A percentile compares a stretch with the other conserved stretches of the same genome.
These are phyloP conservation scores for Agrotis puta DNA, from an alignment of 2,888 invertebrate genomes.

Conservation along the genomic window DNA sequence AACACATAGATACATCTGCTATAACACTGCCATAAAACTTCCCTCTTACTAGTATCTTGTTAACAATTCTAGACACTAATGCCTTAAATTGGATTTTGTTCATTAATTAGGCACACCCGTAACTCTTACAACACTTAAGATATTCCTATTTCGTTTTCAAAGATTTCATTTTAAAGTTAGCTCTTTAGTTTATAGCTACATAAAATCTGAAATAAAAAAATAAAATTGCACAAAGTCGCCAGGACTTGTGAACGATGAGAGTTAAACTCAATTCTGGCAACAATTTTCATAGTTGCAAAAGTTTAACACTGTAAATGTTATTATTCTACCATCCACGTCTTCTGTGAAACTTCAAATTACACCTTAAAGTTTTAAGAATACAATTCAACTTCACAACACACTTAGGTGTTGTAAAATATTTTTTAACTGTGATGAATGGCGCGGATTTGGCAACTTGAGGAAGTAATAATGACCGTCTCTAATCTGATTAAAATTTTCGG, in stretches of 20 bases:
- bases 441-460: constrained; percentile 72
- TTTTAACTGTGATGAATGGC: constrained; percentile 73
- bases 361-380: constrained; percentile 74
- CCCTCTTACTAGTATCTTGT: constrained; percentile 16
- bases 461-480: constrained; percentile 76
- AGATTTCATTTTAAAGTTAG: constrained; percentile 48
- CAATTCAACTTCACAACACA: constrained; percentile 79
- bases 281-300: constrained; percentile 85
- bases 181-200: constrained; percentile 50
- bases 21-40: constrained; percentile 6
- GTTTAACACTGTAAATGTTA: constrained; percentile 81
- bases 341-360: constrained; percentile 79
- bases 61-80: constrained; percentile 51
- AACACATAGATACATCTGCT: not conserved
- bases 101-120: constrained; percentile 44
- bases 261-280: constrained; percentile 81
- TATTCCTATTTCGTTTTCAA: constrained; percentile 41
- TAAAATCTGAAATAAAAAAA: constrained; percentile 58
- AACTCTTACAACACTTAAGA: constrained; percentile 43
- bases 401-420: constrained; percentile 73
- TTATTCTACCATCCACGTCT: constrained; percentile 75
- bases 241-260: constrained; percentile 69
- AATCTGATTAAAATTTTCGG: constrained; percentile 71
- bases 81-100: constrained; percentile 39
- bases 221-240: constrained; percentile 52